Evolutionary conservation across 2,888 invertebrate species (phyloP).

Genomic region (Drosophila formosana): DNA sequence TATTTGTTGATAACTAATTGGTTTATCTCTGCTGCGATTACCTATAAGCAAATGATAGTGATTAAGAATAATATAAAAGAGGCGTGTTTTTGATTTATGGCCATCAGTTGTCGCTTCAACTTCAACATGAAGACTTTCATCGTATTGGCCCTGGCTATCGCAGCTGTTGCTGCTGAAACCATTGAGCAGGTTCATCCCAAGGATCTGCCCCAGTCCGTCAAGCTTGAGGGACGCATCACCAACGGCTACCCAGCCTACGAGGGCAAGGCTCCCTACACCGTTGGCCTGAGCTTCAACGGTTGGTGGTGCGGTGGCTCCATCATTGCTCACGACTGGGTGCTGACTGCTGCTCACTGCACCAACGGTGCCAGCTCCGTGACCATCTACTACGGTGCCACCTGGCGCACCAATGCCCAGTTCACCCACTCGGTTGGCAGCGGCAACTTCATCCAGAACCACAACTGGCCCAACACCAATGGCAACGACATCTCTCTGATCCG

Average conservation of each 20-base stretch:
- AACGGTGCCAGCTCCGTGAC: slow-evolving; percentile 56
- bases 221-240: slow-evolving; percentile 66
- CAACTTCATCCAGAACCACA: slow-evolving; percentile 78
- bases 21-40: slow-evolving; percentile 22
- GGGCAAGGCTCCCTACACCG: slow-evolving; percentile 76
- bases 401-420: slow-evolving; percentile 63
- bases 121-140: slow-evolving; percentile 15
- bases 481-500: slow-evolving; percentile 67
- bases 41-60: not conserved
- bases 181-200: slow-evolving; percentile 41
- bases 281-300: slow-evolving; percentile 68
- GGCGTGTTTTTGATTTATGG: not conserved
- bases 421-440: slow-evolving; percentile 57
- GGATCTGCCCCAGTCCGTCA: slow-evolving; percentile 47
- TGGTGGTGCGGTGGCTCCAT: slow-evolving; percentile 81
- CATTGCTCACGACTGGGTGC: slow-evolving; percentile 69
- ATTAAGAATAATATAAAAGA: slow-evolving; percentile 28
- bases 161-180: slow-evolving; percentile 41
- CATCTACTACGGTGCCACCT: slow-evolving; percentile 73
- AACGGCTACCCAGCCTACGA: slow-evolving; percentile 70
- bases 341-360: slow-evolving; percentile 81
- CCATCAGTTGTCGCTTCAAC: slow-evolving; percentile 16
- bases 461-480: slow-evolving; percentile 55
- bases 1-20: slow-evolving; percentile 14
- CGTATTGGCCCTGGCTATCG: slow-evolving; percentile 43